These are phyloP conservation scores for Dromiciops gliroides DNA, from an alignment of 2,113 vertebrate genomes.

Conservation along the genomic window DNA sequence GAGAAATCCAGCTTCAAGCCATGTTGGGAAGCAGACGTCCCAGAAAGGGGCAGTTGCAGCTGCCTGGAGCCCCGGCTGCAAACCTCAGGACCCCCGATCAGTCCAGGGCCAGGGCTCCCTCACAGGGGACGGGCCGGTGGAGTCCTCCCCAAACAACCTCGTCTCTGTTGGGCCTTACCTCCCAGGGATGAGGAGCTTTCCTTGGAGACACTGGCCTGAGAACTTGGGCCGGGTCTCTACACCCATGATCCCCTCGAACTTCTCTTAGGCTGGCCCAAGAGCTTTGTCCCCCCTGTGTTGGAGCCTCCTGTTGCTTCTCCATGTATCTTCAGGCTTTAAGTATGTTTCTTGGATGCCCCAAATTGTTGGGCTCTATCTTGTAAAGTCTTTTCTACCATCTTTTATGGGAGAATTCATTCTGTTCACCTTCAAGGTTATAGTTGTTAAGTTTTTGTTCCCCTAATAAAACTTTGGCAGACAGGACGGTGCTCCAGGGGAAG, in stretches of 20 bases:
- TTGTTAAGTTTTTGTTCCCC: background rate
- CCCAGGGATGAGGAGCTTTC: background rate
- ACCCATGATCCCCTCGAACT: background rate
- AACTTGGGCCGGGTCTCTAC: background rate
- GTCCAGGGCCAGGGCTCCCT: no score
- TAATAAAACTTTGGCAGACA: background rate
- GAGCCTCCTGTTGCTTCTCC: no score
- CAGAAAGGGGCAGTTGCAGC: background rate
- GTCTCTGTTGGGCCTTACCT: no score
- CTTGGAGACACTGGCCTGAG: background rate
- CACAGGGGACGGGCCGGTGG: no score
- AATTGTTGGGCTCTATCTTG: background rate
- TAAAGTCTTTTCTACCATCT: background rate
- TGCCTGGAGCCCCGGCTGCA: background rate
- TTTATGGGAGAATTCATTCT: background rate
- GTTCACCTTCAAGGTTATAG: background rate
- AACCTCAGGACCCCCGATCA: no score
- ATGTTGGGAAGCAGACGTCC: no score
- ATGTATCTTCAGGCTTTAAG: background rate
- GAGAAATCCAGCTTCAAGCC: no score
- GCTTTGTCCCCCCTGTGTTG: background rate
- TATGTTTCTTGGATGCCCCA: background rate
- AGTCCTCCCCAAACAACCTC: no score
- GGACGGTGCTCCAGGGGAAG: no score
- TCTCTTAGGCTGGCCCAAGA: background rate